phyloP scores from a whole-genome alignment of 2,113 vertebrate genomes.

The Aphyosemion australe region DNA sequence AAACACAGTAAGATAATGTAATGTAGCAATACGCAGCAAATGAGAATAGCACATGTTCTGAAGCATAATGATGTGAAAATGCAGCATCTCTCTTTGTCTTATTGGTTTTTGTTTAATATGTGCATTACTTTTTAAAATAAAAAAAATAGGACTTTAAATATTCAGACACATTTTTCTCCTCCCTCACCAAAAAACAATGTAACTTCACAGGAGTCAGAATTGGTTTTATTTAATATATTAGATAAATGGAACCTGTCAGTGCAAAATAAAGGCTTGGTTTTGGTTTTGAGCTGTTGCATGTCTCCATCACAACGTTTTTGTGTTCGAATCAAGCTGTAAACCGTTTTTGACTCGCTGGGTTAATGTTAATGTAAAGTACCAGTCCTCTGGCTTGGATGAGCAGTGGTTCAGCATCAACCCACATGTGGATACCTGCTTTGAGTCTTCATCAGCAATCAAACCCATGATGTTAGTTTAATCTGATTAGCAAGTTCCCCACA shows the following conservation, averaged over 20 bases:
- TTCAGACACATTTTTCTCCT: too few relatives aligned
- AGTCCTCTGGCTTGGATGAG: neutral
- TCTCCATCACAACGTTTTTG: conserved; percentile 1
- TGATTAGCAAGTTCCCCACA: neutral
- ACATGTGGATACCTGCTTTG: conserved; percentile 33
- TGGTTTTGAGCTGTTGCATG: conserved; percentile 11
- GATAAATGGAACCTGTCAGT: too few relatives aligned
- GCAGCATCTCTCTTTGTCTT: neutral
- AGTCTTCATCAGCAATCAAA: conserved; percentile 35
- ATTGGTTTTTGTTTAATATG: neutral
- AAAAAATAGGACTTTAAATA: too few relatives aligned
- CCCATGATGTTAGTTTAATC: conserved; percentile 4
- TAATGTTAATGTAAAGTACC: conserved; percentile 26
- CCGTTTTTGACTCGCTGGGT: conserved; percentile 23
- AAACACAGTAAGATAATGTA: neutral
- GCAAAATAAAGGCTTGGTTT: too few relatives aligned
- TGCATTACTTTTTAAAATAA: neutral
- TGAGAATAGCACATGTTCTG: neutral
- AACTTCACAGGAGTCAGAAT: too few relatives aligned
- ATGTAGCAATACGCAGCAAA: neutral
- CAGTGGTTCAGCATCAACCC: conserved; percentile 12
- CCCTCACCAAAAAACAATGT: too few relatives aligned
- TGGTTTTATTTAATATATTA: too few relatives aligned
- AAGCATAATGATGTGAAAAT: neutral
- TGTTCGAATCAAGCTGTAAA: conserved; percentile 39